Conservation (phyloP, 1,140 invertebrate genomes). For the Cyphomyrmex costatus region DNA sequence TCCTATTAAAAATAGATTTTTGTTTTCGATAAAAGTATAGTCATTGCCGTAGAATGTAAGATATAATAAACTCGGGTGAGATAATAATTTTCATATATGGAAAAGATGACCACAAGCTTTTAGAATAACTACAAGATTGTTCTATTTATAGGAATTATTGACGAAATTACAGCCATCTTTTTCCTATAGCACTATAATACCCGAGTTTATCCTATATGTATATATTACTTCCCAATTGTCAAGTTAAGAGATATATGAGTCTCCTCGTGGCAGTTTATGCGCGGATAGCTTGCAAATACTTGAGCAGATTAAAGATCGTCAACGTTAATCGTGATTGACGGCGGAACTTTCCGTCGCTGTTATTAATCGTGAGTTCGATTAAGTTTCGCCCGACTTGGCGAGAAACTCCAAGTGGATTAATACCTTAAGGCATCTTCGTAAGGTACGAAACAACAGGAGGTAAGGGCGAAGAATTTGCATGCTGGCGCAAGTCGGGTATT, state of each 20-base stretch:
- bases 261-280: background rate
- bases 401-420: slow-evolving; percentile 47
- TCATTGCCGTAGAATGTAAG: background rate
- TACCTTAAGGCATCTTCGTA: slow-evolving; percentile 45
- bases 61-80: no score
- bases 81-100: no score
- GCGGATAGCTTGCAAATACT: background rate
- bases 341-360: slow-evolving; percentile 21
- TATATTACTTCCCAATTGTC: background rate
- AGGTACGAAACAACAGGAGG: slow-evolving; percentile 41
- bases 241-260: background rate
- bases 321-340: slow-evolving; percentile 26
- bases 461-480: slow-evolving; percentile 57
- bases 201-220: no score
- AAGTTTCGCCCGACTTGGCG: slow-evolving; percentile 30
- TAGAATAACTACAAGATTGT: no score
- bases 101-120: no score
- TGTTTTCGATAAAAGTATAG: background rate
- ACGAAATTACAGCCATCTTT: no score
- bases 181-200: no score
- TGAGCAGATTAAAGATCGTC: slow-evolving; percentile 17
- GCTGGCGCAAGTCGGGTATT: slow-evolving; percentile 21
- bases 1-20: background rate
- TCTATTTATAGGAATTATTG: no score
- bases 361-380: slow-evolving; percentile 39